Percentiles rank a stretch among this genome's conserved stretches.
phyloP scores from a whole-genome alignment of 2,888 invertebrate genomes.

The Panzeria rudis region DNA sequence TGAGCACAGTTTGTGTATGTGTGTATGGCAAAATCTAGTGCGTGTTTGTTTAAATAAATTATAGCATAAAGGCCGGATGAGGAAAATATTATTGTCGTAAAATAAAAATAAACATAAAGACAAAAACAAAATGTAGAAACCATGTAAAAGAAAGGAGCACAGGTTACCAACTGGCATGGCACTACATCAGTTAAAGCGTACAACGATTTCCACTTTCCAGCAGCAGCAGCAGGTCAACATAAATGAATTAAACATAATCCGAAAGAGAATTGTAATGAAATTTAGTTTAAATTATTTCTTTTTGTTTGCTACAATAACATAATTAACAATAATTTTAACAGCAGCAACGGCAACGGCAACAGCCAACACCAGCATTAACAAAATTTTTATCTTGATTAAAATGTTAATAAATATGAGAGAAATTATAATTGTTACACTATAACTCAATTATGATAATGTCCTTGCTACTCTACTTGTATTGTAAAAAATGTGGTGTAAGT shows the following conservation, averaged over 20 bases:
- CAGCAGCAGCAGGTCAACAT: no score
- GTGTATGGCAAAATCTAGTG: neutral
- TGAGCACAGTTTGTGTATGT: neutral
- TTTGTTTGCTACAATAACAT: neutral
- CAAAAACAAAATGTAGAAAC: neutral
- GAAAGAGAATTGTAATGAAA: neutral
- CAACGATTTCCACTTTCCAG: neutral
- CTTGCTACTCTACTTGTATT: neutral
- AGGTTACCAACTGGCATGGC: neutral
- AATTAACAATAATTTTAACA: slow-evolving; percentile 30
- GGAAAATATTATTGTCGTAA: neutral
- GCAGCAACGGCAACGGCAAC: neutral
- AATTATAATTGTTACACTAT: slow-evolving; percentile 68
- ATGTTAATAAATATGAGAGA: slow-evolving; percentile 66
- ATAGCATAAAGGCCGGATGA: slow-evolving; percentile 1
- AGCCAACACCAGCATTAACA: neutral
- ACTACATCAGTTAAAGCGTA: neutral
- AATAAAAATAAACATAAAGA: neutral
- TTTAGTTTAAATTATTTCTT: neutral
- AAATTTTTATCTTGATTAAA: slow-evolving; percentile 67
- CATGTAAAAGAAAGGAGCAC: neutral
- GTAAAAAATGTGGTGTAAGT: slow-evolving; percentile 3
- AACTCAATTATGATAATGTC: slow-evolving; percentile 71
- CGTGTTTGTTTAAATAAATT: slow-evolving; percentile 37
- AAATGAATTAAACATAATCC: slow-evolving; percentile 4